Evolutionary conservation across 53 echinoderm and acorn worm species (phyloP).

Genomic region (Patiria pectinifera): DNA sequence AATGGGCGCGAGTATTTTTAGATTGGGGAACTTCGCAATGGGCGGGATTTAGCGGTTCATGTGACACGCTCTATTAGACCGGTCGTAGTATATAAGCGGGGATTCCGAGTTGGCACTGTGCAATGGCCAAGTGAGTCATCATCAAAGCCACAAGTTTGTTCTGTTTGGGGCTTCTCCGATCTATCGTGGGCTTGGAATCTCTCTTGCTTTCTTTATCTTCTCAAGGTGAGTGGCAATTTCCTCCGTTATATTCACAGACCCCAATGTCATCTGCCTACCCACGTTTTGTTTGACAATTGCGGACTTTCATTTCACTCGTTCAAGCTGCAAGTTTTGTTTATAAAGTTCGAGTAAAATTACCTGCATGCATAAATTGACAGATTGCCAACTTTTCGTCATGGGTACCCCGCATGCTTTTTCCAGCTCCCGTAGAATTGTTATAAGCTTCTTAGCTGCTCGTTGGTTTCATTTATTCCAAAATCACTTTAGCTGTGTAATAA

Average conservation of each 20-base stretch:
- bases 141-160: neutral
- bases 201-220: neutral
- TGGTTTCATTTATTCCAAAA: neutral
- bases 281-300: neutral
- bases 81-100: slow-evolving; percentile 50
- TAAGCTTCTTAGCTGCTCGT: no score
- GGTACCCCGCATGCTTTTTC: no score
- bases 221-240: slow-evolving; percentile 23
- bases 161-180: neutral
- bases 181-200: neutral
- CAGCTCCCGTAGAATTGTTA: no score
- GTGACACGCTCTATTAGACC: neutral
- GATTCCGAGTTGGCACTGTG: neutral
- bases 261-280: neutral
- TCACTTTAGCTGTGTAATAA: neutral
- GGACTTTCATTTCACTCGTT: neutral
- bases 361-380: no score
- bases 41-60: slow-evolving; percentile 34
- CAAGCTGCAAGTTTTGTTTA: neutral
- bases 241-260: neutral
- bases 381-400: no score
- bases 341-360: neutral
- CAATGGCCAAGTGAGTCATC: slow-evolving; percentile 28
- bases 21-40: slow-evolving; percentile 47
- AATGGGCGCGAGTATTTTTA: slow-evolving; percentile 50